These are phyloP conservation scores for Amblyjoppa proteus DNA, from an alignment of 2,888 invertebrate species.

Conservation along the genomic window DNA sequence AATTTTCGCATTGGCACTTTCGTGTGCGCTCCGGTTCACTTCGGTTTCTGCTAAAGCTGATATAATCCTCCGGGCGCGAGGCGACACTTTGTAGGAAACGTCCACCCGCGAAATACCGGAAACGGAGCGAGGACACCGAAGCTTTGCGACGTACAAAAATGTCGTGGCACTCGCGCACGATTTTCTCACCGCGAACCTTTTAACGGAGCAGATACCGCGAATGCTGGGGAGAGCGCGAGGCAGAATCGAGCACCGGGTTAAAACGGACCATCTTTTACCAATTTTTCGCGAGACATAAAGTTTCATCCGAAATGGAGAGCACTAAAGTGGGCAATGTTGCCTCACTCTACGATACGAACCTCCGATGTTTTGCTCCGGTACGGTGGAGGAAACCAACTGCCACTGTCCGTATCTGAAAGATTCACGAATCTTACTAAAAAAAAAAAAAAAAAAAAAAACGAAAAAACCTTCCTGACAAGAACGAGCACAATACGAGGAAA, in stretches of 20 bases:
- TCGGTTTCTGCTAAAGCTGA: neutral
- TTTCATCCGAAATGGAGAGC: too few species aligned
- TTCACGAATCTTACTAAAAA: too few species aligned
- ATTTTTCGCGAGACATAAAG: neutral
- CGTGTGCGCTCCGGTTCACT: conserved; percentile 7
- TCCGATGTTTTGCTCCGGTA: neutral
- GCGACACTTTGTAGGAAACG: neutral
- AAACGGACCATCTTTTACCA: neutral
- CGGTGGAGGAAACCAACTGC: too few species aligned
- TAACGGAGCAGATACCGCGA: neutral
- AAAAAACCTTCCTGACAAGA: too few species aligned
- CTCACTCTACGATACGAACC: neutral
- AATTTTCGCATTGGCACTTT: conserved; percentile 29
- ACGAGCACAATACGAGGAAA: too few species aligned
- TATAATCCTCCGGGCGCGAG: neutral
- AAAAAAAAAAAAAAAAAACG: too few species aligned
- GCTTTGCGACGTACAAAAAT: neutral
- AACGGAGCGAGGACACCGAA: conserved; percentile 38
- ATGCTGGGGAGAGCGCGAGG: neutral
- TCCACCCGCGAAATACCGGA: conserved; percentile 13
- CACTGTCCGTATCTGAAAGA: too few species aligned
- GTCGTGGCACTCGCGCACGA: neutral
- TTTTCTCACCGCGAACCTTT: neutral
- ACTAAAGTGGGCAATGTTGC: neutral
- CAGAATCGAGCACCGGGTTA: too few species aligned